Evolutionary conservation across 1,140 invertebrate genomes (phyloP), one percentile per base, ranked within the genome.

Genomic region (Thaumetopoea pityocampa): DNA sequence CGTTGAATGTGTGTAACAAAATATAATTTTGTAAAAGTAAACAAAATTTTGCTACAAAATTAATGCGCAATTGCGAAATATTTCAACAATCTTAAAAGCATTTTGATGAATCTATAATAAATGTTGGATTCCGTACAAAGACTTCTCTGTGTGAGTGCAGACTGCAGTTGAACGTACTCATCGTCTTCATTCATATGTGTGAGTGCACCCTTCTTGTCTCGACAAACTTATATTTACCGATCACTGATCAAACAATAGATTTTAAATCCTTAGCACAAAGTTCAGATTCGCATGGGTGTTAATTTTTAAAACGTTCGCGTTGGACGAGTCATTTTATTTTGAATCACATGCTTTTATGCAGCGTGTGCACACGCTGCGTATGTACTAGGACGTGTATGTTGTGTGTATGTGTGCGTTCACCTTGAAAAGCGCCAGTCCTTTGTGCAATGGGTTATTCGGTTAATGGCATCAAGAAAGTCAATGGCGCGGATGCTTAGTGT

Each of bases 371-470:
- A 19, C 30, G 16, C 11, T 46, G 37, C 20, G 23, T 49, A 18
- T 22, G 30, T 28, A 28, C 14, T 3, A n/a, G n/a, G n/a, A n/a
- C n/a, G n/a, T n/a, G 27, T 29, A 4, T 19, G 6, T 18, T 26
- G 38, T 61, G 14, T 46, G 50, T 11, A 40, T 72, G 77, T 83
- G 77, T 83, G 77, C 7, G 72, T 83, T 83, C 79, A 83, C 79
- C 79, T 83, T 83, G 79, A 83, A 83, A 83, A 72, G 64, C 62
- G 70, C 66, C 69, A 76, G 77, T 79, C 76, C 79, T 83, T 83
- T 83, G 79, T 83, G 79, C 79, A 83, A 78, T 83, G 77, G 79
- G 79, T 81, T 79, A 83, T 83, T 83, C 79, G 79, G 79, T 83
- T 83, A 83, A 81, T 81, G 77, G 74, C 79, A 77, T 62, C 76